Evolutionary conservation across 1,140 invertebrate genomes (phyloP).

Genomic region (Lasioglossum baleicum): DNA sequence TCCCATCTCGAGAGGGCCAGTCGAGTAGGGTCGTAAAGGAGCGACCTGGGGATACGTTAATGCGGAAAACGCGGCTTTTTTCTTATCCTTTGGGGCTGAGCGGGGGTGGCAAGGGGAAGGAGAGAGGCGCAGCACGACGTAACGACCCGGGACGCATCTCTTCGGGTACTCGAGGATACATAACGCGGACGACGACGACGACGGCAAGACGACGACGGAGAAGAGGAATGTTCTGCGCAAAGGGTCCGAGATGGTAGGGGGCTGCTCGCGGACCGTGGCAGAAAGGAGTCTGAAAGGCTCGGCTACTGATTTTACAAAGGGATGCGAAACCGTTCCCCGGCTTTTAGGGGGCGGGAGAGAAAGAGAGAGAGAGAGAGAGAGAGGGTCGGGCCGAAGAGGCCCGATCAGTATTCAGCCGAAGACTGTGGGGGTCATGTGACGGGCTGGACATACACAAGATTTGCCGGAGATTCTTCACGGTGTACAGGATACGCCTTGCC

Average conservation of each 20-base stretch:
- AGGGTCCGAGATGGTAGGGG: constrained; percentile 17
- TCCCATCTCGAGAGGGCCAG: not conserved
- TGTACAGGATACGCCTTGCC: constrained; percentile 65
- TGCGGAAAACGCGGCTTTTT: constrained; percentile 43
- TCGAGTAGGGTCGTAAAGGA: constrained; percentile 1
- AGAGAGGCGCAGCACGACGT: constrained; percentile 9
- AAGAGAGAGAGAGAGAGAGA: too few relatives aligned
- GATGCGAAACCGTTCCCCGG: constrained; percentile 52
- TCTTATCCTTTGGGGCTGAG: constrained; percentile 20
- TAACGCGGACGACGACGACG: constrained; percentile 26
- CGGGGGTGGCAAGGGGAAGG: not conserved
- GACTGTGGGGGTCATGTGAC: constrained; percentile 59
- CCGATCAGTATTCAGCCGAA: constrained; percentile 64
- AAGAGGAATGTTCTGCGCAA: constrained; percentile 47
- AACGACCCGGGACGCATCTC: constrained; percentile 34
- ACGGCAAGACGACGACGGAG: too few relatives aligned
- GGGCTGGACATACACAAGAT: constrained; percentile 67
- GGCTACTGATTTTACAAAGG: constrained; percentile 68
- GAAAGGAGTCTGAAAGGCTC: constrained; percentile 52
- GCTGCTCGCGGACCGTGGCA: constrained; percentile 25
- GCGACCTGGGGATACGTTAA: constrained; percentile 31
- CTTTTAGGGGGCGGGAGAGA: not conserved
- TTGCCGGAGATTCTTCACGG: constrained; percentile 64
- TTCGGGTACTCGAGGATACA: constrained; percentile 38
- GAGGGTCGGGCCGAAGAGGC: constrained; percentile 18